Evolutionary conservation across 2,113 vertebrate species (phyloP).

Genomic region (Sebastes schlegelii): DNA sequence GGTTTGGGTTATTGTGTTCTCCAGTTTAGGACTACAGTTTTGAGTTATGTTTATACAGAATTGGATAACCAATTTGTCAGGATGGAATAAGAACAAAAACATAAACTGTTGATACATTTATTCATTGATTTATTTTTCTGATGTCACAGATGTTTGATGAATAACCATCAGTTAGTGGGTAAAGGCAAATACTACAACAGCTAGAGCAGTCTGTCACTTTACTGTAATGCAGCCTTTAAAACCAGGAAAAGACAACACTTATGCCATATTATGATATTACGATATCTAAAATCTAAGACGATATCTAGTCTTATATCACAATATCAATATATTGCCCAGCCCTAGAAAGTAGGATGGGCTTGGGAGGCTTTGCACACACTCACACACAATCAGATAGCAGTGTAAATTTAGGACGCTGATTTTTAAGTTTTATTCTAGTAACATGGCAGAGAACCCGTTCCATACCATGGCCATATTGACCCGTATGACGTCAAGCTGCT

Average conservation of each 20-base stretch:
- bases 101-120: neutral
- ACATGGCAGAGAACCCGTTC: neutral
- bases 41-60: neutral
- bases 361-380: neutral
- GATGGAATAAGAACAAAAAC: neutral
- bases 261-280: too few species aligned
- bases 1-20: neutral
- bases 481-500: neutral
- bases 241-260: too few species aligned
- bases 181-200: too few species aligned
- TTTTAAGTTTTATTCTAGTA: too few species aligned
- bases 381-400: neutral
- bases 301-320: too few species aligned
- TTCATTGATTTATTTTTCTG: too few species aligned
- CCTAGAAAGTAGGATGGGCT: neutral
- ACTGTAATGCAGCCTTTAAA: too few species aligned
- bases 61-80: neutral
- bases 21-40: neutral
- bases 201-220: too few species aligned
- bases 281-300: too few species aligned
- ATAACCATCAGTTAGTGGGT: too few species aligned
- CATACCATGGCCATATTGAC: neutral
- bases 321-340: too few species aligned
- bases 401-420: neutral
- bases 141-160: too few species aligned